These are phyloP conservation scores for Dolomedes plantarius DNA, from an alignment of 2,888 invertebrate species.

Conservation along the genomic window DNA sequence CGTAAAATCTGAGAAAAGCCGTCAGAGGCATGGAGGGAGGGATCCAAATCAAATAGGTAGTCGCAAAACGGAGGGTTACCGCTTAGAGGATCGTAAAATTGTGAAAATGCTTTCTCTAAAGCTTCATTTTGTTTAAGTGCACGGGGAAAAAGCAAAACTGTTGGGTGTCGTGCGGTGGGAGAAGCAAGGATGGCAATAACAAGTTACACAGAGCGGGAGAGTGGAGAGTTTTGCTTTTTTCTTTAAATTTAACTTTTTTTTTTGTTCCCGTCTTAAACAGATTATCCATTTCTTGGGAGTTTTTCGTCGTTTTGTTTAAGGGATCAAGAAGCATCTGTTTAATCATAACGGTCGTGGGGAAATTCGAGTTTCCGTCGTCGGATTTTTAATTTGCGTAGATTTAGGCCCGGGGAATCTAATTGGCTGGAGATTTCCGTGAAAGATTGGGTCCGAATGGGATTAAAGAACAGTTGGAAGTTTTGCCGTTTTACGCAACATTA, in stretches of 20 bases:
- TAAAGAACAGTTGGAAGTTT: not conserved
- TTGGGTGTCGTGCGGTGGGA: constrained; percentile 62
- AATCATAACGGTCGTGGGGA: not conserved
- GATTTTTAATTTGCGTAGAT: not conserved
- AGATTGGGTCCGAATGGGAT: not conserved
- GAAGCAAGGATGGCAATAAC: constrained; percentile 50
- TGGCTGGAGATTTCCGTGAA: not conserved
- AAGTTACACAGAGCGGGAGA: not conserved
- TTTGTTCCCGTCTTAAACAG: constrained; percentile 12
- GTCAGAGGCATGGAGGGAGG: constrained; percentile 4
- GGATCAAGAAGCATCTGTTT: constrained; percentile 14
- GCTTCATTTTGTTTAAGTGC: constrained; percentile 70
- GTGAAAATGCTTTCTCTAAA: constrained; percentile 71
- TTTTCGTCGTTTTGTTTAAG: constrained; percentile 1
- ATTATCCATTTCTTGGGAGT: constrained; percentile 8
- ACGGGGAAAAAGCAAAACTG: constrained; percentile 63
- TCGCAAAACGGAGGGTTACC: constrained; percentile 67
- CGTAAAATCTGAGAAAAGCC: constrained; percentile 64
- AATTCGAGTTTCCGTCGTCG: not conserved
- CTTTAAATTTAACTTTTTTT: not conserved
- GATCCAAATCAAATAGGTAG: constrained; percentile 67
- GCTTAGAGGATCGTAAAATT: constrained; percentile 72
- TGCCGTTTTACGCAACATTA: not conserved
- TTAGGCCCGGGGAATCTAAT: not conserved
- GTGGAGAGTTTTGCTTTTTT: constrained; percentile 10